A percentile compares a stretch with the other conserved stretches of the same genome.
Evolutionary conservation across 2,888 invertebrate species (phyloP).

Genomic region (Aleiodes alternator): DNA sequence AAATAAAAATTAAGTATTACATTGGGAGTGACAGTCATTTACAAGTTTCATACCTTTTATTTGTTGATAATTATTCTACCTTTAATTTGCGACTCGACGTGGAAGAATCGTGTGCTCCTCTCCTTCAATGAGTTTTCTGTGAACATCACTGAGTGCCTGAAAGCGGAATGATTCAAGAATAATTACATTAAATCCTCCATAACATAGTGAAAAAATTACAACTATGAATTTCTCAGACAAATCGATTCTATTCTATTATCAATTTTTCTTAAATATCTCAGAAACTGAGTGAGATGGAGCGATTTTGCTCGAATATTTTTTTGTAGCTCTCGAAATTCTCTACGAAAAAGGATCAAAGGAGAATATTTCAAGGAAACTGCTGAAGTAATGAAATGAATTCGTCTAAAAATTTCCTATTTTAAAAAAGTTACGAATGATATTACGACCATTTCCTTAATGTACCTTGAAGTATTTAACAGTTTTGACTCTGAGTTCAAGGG

Average conservation of each 20-base stretch:
- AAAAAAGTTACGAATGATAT: constrained; percentile 1
- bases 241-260: too few relatives aligned
- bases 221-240: too few relatives aligned
- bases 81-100: constrained; percentile 63
- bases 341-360: too few relatives aligned
- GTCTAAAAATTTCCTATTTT: too few relatives aligned
- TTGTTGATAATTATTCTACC: constrained; percentile 53
- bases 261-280: too few relatives aligned
- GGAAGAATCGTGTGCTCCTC: constrained; percentile 69
- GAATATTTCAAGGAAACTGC: too few relatives aligned
- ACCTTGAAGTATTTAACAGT: constrained; percentile 99
- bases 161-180: constrained; percentile 41
- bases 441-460: constrained; percentile 39
- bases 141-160: constrained; percentile 90
- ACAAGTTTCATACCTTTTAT: not conserved
- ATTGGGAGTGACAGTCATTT: constrained; percentile 5
- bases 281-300: too few relatives aligned
- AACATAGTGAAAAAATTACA: not conserved
- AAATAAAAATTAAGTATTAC: constrained; percentile 18
- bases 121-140: constrained; percentile 87
- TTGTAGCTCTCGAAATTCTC: too few relatives aligned
- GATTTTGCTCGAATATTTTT: too few relatives aligned
- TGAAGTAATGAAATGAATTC: too few relatives aligned
- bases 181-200: not conserved
- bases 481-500: constrained; percentile 96